Evolutionary conservation across 2,888 invertebrate genomes (phyloP).

Genomic region (Anoplius nigerrimus): DNA sequence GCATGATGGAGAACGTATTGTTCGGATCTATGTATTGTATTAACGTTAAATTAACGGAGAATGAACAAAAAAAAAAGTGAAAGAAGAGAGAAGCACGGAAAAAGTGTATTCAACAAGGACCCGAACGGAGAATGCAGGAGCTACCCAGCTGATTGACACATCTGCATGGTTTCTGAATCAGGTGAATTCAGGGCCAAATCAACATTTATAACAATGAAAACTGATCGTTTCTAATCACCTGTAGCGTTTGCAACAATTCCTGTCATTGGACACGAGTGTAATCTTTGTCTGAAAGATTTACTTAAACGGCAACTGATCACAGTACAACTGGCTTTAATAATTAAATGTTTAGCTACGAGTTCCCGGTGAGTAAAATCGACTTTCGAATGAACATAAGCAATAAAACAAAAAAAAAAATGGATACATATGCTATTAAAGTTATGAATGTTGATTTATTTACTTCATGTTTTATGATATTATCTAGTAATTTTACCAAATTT

Average conservation of each 20-base stretch:
- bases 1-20: conserved; percentile 38
- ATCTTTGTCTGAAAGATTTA: conserved; percentile 12
- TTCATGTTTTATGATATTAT: conserved; percentile 54
- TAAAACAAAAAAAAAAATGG: background rate
- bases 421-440: conserved; percentile 45
- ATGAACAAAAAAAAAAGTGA: conserved; percentile 62
- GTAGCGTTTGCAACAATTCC: conserved; percentile 26
- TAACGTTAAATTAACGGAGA: conserved; percentile 48
- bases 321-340: conserved; percentile 39
- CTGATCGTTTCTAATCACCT: conserved; percentile 38
- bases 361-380: conserved; percentile 43
- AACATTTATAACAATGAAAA: conserved; percentile 66
- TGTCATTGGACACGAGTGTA: conserved; percentile 29
- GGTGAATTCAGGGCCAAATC: conserved; percentile 74
- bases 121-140: conserved; percentile 59
- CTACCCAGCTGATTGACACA: conserved; percentile 64
- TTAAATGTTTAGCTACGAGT: conserved; percentile 20
- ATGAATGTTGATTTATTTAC: conserved; percentile 69
- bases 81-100: conserved; percentile 62
- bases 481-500: conserved; percentile 41
- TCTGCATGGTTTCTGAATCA: conserved; percentile 72
- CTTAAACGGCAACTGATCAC: conserved; percentile 35
- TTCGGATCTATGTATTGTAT: conserved; percentile 45
- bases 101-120: conserved; percentile 51
- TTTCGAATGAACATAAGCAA: conserved; percentile 13